Conservation (phyloP, 2,113 vertebrate genomes). For the Anser brachyrhynchus region DNA sequence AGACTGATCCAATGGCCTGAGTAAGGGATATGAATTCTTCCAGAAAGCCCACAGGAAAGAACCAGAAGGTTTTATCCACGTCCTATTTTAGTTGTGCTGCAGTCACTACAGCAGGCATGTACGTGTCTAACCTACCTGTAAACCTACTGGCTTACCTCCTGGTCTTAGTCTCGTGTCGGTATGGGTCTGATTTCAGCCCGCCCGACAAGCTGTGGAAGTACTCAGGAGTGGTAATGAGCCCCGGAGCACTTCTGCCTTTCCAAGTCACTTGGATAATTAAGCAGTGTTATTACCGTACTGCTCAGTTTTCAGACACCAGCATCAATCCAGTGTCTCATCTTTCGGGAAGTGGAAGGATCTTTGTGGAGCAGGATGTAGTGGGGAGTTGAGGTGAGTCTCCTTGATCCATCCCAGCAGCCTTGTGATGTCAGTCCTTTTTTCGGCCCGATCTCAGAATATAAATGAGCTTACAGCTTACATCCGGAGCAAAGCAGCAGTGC, state of each 20-base stretch:
- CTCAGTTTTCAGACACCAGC: neutral
- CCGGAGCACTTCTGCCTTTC: neutral
- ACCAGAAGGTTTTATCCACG: neutral
- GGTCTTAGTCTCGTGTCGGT: neutral
- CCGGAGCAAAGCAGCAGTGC: neutral
- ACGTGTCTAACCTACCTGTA: neutral
- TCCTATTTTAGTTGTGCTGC: neutral
- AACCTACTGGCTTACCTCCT: neutral
- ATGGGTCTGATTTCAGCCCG: neutral
- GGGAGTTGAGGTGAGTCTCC: neutral
- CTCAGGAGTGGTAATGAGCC: neutral
- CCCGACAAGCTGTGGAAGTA: neutral
- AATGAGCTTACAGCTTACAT: neutral
- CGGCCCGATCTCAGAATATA: neutral
- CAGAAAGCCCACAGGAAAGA: neutral
- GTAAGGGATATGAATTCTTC: neutral
- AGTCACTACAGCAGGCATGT: neutral
- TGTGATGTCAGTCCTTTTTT: neutral
- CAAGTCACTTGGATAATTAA: neutral
- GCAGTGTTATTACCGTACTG: neutral
- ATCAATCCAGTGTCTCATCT: neutral
- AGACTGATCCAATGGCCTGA: neutral
- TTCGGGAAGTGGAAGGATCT: neutral
- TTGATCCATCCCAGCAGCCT: neutral
- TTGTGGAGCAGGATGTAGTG: neutral